Percentiles rank a stretch among this genome's conserved stretches.
phyloP scores from a whole-genome alignment of 2,888 invertebrate species.

The Loripinus fragilis region DNA sequence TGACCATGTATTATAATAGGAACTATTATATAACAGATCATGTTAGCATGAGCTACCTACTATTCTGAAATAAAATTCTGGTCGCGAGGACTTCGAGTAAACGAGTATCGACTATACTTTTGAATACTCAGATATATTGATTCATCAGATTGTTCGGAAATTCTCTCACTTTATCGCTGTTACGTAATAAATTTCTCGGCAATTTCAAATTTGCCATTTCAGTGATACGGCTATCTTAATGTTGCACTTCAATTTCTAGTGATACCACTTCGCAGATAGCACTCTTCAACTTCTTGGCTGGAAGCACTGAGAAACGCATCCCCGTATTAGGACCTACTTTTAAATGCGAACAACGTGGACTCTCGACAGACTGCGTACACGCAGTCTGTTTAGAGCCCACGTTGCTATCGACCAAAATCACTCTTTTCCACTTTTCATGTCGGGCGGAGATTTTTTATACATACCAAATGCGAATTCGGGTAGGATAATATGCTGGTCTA shows the following conservation, averaged over 20 bases:
- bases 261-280: background rate
- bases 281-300: background rate
- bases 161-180: background rate
- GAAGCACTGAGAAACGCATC: too few relatives aligned
- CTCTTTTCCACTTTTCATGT: too few relatives aligned
- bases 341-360: background rate
- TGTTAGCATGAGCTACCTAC: too few relatives aligned
- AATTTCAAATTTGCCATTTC: constrained; percentile 17
- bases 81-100: too few relatives aligned
- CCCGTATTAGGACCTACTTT: background rate
- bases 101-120: too few relatives aligned
- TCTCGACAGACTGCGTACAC: background rate
- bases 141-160: background rate
- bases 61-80: too few relatives aligned
- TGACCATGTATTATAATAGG: too few relatives aligned
- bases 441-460: too few relatives aligned
- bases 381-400: background rate
- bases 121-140: background rate
- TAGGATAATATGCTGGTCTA: too few relatives aligned
- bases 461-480: too few relatives aligned
- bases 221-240: background rate
- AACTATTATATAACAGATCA: too few relatives aligned
- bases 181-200: constrained; percentile 9
- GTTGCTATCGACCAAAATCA: too few relatives aligned
- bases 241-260: constrained; percentile 4